phyloP scores from a whole-genome alignment of 2,113 vertebrate genomes.

The Urocitellus parryii region DNA sequence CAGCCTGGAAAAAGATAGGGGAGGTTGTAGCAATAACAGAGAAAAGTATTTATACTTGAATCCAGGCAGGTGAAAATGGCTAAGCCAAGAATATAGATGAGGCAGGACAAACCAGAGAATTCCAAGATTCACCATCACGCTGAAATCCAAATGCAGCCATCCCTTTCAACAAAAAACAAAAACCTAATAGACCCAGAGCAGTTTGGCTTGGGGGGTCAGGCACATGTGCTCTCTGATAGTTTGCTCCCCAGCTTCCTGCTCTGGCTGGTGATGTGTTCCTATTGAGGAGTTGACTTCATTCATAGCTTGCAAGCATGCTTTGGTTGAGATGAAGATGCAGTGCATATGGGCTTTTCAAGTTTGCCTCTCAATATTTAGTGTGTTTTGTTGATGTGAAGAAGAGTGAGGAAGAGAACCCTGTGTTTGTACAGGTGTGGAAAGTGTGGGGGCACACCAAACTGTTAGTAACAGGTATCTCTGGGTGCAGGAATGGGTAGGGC shows the following conservation, averaged over 20 bases:
- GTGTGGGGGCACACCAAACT: background rate
- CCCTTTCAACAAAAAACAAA: too few species aligned
- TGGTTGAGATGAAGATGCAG: background rate
- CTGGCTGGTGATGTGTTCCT: background rate
- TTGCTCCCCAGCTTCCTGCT: background rate
- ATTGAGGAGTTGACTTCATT: background rate
- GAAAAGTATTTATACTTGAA: slow-evolving; percentile 5
- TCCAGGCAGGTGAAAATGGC: background rate
- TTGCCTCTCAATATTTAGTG: background rate
- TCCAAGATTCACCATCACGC: background rate
- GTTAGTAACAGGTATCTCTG: background rate
- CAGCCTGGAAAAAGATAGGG: background rate
- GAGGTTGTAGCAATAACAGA: background rate
- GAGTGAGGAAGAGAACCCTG: background rate
- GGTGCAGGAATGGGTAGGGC: background rate
- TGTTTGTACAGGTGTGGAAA: too few species aligned
- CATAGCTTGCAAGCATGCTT: too few species aligned
- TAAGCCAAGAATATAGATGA: background rate
- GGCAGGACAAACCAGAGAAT: background rate
- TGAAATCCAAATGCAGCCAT: background rate
- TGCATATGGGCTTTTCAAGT: background rate
- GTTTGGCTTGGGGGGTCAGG: background rate
- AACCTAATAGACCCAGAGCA: background rate
- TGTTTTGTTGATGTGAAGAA: background rate
- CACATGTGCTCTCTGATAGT: background rate